These are phyloP conservation scores for Desmophyllum pertusum DNA, from an alignment of 92 coral and sea anemone species.

Conservation along the genomic window DNA sequence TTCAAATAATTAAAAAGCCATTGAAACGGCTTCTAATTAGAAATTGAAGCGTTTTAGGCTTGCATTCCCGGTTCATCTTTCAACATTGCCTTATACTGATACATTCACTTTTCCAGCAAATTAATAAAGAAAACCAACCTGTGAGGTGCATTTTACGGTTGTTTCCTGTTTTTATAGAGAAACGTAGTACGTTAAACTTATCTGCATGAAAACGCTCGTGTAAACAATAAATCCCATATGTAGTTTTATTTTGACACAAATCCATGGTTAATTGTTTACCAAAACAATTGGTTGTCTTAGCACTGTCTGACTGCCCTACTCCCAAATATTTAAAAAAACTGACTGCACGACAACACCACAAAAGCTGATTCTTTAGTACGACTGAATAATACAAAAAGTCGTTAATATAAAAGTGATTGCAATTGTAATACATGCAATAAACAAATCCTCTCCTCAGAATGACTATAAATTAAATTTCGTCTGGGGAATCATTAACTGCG, in stretches of 20 bases:
- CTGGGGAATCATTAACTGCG: no score
- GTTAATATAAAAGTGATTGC: no score
- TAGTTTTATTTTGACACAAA: background rate
- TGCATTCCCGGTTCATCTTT: background rate
- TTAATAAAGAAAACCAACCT: background rate
- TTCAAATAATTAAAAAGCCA: constrained; percentile 1
- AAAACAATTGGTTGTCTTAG: background rate
- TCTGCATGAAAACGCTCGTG: background rate
- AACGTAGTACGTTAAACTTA: background rate
- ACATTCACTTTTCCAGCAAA: background rate
- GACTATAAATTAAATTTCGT: no score
- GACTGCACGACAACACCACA: no score
- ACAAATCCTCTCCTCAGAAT: no score
- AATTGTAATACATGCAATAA: no score
- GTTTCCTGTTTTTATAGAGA: background rate
- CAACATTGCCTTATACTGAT: background rate
- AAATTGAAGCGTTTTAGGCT: background rate
- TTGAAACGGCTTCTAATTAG: background rate
- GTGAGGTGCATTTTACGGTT: background rate
- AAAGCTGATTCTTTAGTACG: no score
- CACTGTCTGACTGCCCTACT: background rate
- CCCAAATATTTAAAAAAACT: background rate
- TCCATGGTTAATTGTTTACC: background rate
- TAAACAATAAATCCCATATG: background rate
- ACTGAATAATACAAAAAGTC: no score